Percentiles rank a stretch among this genome's conserved stretches.
These are phyloP conservation scores for Sinhomidia bicolor DNA, from an alignment of 2,888 invertebrate genomes.

Conservation along the genomic window DNA sequence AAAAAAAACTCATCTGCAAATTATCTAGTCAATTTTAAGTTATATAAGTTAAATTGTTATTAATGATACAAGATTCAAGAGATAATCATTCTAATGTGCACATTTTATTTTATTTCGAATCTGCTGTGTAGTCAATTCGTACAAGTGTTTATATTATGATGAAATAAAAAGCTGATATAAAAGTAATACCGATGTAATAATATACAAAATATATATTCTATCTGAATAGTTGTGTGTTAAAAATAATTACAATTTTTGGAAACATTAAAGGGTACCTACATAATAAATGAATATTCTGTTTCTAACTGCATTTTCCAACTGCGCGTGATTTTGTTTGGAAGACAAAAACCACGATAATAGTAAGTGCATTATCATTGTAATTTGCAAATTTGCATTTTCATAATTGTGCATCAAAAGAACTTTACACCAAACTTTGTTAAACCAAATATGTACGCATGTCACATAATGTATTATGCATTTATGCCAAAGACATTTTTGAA, in stretches of 20 bases:
- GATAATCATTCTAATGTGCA: slow-evolving; percentile 34
- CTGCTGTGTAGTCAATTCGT: slow-evolving; percentile 53
- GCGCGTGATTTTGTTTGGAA: neutral
- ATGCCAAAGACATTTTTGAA: no score
- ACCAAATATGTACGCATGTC: no score
- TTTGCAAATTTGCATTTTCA: no score
- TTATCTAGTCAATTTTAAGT: slow-evolving; percentile 66
- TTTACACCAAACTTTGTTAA: no score
- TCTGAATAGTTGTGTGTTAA: slow-evolving; percentile 47
- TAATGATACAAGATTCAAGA: neutral
- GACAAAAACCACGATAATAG: no score
- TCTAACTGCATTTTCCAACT: slow-evolving; percentile 36
- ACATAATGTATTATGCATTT: no score
- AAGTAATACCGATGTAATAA: slow-evolving; percentile 10
- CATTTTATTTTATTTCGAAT: slow-evolving; percentile 31
- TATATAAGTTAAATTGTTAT: slow-evolving; percentile 17
- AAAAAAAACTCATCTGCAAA: slow-evolving; percentile 64
- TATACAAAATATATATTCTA: neutral
- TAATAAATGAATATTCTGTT: slow-evolving; percentile 58
- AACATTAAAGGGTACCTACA: slow-evolving; percentile 60
- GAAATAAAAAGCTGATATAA: slow-evolving; percentile 21
- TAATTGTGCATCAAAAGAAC: no score
- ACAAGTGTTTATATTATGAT: slow-evolving; percentile 37
- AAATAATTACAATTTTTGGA: slow-evolving; percentile 41
- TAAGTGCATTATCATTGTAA: no score